phyloP scores from a whole-genome alignment of 2,888 invertebrate species.

The Drosophila glabriapex region DNA sequence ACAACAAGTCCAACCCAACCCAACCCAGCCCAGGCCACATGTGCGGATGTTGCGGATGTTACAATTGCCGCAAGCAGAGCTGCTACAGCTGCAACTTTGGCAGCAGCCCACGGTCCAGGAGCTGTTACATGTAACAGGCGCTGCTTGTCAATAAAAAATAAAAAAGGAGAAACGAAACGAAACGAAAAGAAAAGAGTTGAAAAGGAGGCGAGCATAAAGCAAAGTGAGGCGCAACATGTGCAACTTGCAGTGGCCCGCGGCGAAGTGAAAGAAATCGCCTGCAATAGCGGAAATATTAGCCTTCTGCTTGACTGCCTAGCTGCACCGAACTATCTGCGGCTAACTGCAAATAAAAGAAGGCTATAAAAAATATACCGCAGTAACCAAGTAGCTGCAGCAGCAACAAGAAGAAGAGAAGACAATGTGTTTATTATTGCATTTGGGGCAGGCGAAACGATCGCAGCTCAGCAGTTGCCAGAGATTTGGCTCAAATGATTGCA shows the following conservation, averaged over 20 bases:
- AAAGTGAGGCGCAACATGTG: conserved; percentile 69
- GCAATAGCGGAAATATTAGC: conserved; percentile 79
- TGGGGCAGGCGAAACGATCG: conserved; percentile 18
- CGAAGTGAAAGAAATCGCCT: conserved; percentile 76
- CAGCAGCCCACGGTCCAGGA: conserved; percentile 39
- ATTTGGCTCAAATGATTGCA: conserved; percentile 34
- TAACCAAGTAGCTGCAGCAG: conserved; percentile 8
- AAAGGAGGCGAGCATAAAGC: conserved; percentile 45
- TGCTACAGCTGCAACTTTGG: conserved; percentile 32
- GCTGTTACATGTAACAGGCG: conserved; percentile 51
- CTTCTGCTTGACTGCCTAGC: conserved; percentile 52
- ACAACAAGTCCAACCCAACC: conserved; percentile 19
- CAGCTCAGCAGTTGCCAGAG: conserved; percentile 11
- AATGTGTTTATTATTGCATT: conserved; percentile 77
- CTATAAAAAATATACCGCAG: conserved; percentile 38
- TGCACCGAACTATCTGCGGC: conserved; percentile 23
- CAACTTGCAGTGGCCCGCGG: conserved; percentile 74
- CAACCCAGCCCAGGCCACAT: conserved; percentile 56
- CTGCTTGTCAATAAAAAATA: conserved; percentile 65
- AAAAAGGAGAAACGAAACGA: conserved; percentile 15
- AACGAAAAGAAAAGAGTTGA: conserved; percentile 17
- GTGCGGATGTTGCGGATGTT: conserved; percentile 73
- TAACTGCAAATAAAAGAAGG: conserved; percentile 42
- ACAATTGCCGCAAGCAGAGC: conserved; percentile 47
- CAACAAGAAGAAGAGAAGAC: conserved; percentile 35